Conservation (phyloP, 1,140 invertebrate genomes). For the Coenobita brevimanus region DNA sequence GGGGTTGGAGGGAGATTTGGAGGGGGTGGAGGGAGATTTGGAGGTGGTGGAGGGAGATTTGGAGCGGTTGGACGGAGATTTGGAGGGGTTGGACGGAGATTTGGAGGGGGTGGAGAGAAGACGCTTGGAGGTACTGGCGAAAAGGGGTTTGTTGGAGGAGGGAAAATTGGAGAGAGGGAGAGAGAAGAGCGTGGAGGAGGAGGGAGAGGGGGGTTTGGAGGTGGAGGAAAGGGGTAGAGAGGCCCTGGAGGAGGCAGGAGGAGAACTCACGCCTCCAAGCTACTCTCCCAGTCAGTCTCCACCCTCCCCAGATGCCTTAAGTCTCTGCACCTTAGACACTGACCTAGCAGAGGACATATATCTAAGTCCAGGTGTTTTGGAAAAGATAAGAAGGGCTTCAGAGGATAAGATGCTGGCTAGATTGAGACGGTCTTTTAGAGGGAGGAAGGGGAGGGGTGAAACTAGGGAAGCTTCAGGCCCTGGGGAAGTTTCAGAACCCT, state of each 20-base stretch:
- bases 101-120: no score
- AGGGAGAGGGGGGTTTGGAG: constrained; percentile 7
- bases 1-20: no score
- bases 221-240: no score
- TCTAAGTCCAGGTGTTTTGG: constrained; percentile 32
- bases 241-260: constrained; percentile 7
- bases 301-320: constrained; percentile 31
- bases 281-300: neutral
- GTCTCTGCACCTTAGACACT: constrained; percentile 55
- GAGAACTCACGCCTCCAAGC: constrained; percentile 12
- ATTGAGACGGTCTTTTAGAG: constrained; percentile 63
- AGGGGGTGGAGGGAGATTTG: no score
- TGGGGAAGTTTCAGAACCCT: no score
- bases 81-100: no score
- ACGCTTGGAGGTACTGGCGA: no score
- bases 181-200: constrained; percentile 20
- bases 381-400: constrained; percentile 41
- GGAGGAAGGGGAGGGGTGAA: constrained; percentile 59
- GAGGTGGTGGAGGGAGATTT: constrained; percentile 50
- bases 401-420: constrained; percentile 68
- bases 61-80: constrained; percentile 57
- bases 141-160: no score
- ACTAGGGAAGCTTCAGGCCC: neutral
- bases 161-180: constrained; percentile 58
- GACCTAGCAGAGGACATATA: constrained; percentile 54